Base-by-base conservation (phyloP, 2,888 invertebrate genomes). In the Rhaphigaster nebulosa region DNA sequence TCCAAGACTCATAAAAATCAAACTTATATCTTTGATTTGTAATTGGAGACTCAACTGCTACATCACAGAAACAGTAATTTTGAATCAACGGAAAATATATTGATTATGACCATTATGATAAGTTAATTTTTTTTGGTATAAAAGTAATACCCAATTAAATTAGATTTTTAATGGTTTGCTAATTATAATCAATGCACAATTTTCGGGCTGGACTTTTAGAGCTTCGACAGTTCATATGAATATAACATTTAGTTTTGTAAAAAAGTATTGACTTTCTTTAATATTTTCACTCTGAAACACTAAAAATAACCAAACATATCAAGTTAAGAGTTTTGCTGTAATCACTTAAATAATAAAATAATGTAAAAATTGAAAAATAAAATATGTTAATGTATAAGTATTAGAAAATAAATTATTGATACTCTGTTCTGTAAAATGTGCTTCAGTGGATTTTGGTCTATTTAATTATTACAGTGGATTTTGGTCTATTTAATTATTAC, bases 401-500 rank as follows among this genome's bases (percentile, higher is more conserved):
- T 60, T 8, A 65, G 29, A 65, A 29, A 65, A 65, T 3, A 18
- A 65, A 65, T 29, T 65, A 65, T 65, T 15, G 34, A 65, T 65
- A 65, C 8, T 65, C 41, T 80, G 80, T 45, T 80, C 10, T 80
- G 41, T 45, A 15, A 23, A 41, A 80, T 41, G 80, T 80, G 41
- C 41, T 41, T 12, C 41, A 45, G 41, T 80, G 20, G 12, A 41
- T 80, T 80, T 29, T 45, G 29, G 41, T 65, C 45, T 90, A 65
- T 90, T 89, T 10, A 56, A 38, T 89, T 90, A 29, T 65, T 65
- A 60, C n/a, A 45, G 41, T 80, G 20, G 12, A 41, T 80, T 80
- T 29, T 45, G 29, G 41, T 65, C 45, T 90, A n/a, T 90, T 89
- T 10, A 56, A 38, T 89, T 90, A 29, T 65, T 65, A 60, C n/a